Percentiles rank a stretch among this genome's conserved stretches.
phyloP scores from a whole-genome alignment of 2,797 vertebrate species.

The Psittacula derbiana region DNA sequence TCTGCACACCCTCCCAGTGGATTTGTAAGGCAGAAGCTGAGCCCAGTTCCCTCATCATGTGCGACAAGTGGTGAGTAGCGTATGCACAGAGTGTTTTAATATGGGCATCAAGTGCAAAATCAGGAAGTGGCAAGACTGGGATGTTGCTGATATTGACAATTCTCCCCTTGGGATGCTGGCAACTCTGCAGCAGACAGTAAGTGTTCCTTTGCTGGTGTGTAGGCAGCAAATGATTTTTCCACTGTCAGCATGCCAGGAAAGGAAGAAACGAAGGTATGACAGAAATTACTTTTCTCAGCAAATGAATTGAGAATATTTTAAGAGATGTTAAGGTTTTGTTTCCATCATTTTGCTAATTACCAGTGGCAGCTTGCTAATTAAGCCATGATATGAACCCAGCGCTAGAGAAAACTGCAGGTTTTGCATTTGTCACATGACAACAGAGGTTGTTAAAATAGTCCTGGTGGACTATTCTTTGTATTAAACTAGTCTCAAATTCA shows the following conservation, averaged over 20 bases:
- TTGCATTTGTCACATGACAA: not conserved
- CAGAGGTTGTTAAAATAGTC: not conserved
- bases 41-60: fast-evolving
- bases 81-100: not conserved
- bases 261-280: not conserved
- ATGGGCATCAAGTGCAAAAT: not conserved
- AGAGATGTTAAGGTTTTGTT: not conserved
- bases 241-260: not conserved
- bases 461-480: not conserved
- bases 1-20: not conserved
- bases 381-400: not conserved
- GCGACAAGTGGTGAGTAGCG: fast-evolving
- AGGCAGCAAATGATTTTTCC: not conserved
- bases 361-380: not conserved
- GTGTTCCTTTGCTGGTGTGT: not conserved
- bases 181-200: not conserved
- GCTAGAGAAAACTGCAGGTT: not conserved
- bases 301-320: not conserved
- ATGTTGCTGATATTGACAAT: not conserved
- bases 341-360: not conserved
- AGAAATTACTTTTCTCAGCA: not conserved
- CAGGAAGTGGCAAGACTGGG: not conserved
- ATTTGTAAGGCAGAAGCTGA: not conserved
- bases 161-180: not conserved
- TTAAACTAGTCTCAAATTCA: not conserved